Evolutionary conservation across 2,113 vertebrate genomes (phyloP), one percentile per base, ranked within the genome.

Genomic region (Tursiops truncatus): DNA sequence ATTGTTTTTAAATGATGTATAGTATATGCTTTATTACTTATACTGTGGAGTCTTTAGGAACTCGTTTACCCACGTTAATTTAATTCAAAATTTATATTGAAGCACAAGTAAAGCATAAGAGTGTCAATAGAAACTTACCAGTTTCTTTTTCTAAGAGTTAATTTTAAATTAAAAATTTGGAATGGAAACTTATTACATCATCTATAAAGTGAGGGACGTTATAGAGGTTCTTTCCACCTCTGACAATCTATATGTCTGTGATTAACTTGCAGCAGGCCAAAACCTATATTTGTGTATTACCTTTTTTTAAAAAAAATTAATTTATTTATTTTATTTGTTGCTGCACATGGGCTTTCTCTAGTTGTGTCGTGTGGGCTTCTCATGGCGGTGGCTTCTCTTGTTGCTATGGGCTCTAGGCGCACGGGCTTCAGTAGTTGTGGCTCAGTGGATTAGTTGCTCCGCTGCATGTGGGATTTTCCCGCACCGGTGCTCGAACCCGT

Each of bases 121-220:
- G 1, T 60, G 81, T 95, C 84, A 79, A 28, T 82, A 95, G 53
- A 71, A 96, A 83, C 33, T 38, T 44, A 87, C 7, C 18, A 38
- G 14, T 71, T 89, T 93, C 14, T 65, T 92, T 96, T 92, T 73
- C 67, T 62, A 65, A 65, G 33, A 53, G 50, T 96, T 87, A 7
- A 87, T 97, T 98, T 97, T 87, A 91, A 92, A 84, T 90, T 82
- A 92, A 94, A 84, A 83, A 85, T 77, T 63, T 41, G 47, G 33
- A 96, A 92, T 94, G 79, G 73, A 85, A 97, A 85, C 17, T 92
- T 77, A 67, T 67, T 94, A 71, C 9, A 23, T 84, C 14, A n/a
- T 68, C 67, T 89, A 20, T 77, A 84, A 79, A 33, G 0, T 68
- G 56, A 82, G 28, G 20, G 68, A n/a, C 91, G 18, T 38, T 70